A percentile compares a stretch with the other conserved stretches of the same genome.
Conservation (phyloP, 1,140 invertebrate species). For the Eumaeus atala region DNA sequence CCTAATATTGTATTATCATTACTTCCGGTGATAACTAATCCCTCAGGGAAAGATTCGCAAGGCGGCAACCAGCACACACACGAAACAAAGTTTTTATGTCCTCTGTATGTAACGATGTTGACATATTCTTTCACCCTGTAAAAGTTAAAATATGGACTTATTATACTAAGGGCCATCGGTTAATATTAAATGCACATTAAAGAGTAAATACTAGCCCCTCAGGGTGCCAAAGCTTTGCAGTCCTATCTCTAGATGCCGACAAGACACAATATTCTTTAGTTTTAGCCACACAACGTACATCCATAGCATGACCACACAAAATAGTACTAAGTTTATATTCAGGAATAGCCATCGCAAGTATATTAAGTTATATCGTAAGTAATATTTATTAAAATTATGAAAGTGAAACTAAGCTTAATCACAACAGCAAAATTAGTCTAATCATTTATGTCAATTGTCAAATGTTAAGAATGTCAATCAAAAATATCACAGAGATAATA, state of each 20-base stretch:
- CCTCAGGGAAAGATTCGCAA: conserved; percentile 80
- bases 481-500: too few relatives aligned
- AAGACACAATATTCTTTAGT: conserved; percentile 82
- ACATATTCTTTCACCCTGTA: conserved; percentile 72
- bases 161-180: neutral
- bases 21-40: conserved; percentile 90
- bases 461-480: neutral
- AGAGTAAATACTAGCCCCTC: conserved; percentile 77
- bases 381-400: conserved; percentile 13
- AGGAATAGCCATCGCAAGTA: conserved; percentile 55
- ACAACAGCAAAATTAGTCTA: conserved; percentile 6
- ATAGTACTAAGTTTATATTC: conserved; percentile 85
- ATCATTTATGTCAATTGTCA: neutral
- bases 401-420: conserved; percentile 23
- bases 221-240: conserved; percentile 88
- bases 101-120: conserved; percentile 81
- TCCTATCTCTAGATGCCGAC: conserved; percentile 90
- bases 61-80: conserved; percentile 85
- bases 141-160: neutral
- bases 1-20: conserved; percentile 90
- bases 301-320: conserved; percentile 86
- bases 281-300: conserved; percentile 85
- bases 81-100: conserved; percentile 91
- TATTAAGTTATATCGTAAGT: conserved; percentile 12
- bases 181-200: conserved; percentile 2